A percentile compares a stretch with the other conserved stretches of the same genome.
phyloP scores from a whole-genome alignment of 2,113 vertebrate genomes.

The Coturnix japonica region DNA sequence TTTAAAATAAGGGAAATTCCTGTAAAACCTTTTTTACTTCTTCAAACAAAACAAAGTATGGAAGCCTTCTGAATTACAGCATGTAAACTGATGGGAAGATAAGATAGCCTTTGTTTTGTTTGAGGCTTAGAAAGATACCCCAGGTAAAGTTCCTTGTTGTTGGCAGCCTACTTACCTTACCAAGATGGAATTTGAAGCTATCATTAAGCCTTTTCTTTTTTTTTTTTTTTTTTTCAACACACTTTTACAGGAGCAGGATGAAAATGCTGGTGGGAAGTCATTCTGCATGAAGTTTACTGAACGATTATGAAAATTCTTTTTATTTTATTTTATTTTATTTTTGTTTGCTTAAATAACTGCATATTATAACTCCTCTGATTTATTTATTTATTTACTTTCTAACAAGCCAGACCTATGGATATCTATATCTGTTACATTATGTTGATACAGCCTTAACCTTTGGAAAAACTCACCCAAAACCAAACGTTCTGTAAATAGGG shows the following conservation, averaged over 20 bases:
- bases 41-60: conserved; percentile 11
- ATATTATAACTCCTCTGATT: not conserved
- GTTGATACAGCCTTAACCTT: not conserved
- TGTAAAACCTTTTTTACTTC: not conserved
- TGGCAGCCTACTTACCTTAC: not conserved
- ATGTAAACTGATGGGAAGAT: conserved; percentile 37
- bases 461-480: not conserved
- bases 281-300: not conserved
- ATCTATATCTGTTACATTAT: not conserved
- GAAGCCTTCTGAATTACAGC: conserved; percentile 4
- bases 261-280: not conserved
- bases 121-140: not conserved
- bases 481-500: not conserved
- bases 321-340: not conserved
- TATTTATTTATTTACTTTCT: not conserved
- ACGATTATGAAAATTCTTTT: not conserved
- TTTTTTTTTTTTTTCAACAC: not conserved
- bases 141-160: not conserved
- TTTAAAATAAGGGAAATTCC: conserved; percentile 50
- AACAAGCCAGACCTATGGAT: not conserved
- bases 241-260: not conserved
- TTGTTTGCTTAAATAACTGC: not conserved
- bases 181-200: not conserved
- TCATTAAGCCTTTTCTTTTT: not conserved
- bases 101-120: conserved; percentile 45